Conservation (phyloP, 2,113 vertebrate genomes). For the Seriola dumerili region DNA sequence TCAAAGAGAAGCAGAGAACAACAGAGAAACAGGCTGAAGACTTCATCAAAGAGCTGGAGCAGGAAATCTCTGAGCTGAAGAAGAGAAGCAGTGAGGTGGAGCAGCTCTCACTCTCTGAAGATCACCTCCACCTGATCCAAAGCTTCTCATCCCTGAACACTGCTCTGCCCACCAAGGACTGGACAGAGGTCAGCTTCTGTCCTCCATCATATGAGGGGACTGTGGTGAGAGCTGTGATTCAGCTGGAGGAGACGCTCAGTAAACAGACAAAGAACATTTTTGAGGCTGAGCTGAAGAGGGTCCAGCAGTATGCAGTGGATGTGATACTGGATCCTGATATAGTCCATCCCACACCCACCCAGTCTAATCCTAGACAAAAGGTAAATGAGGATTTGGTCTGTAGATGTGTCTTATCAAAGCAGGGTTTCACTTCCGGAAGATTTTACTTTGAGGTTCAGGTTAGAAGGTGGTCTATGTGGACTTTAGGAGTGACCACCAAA, state of each 20-base stretch:
- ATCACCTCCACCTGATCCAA: constrained; percentile 10
- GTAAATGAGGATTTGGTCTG: not conserved
- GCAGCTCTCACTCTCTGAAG: constrained; percentile 7
- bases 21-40: constrained; percentile 27
- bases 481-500: constrained; percentile 3
- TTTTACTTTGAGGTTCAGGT: constrained; percentile 25
- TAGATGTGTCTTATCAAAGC: not conserved
- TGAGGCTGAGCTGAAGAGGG: constrained; percentile 2
- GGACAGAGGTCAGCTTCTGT: not conserved
- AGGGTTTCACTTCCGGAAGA: not conserved
- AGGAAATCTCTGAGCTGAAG: constrained; percentile 31
- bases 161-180: constrained; percentile 17
- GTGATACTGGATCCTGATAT: constrained; percentile 27
- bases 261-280: constrained; percentile 1
- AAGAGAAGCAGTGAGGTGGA: not conserved
- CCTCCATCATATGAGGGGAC: constrained; percentile 24
- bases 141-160: not conserved
- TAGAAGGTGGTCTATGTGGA: not conserved
- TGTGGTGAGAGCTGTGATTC: constrained; percentile 20
- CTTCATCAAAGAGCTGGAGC: constrained; percentile 29
- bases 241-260: constrained; percentile 15
- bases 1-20: constrained; percentile 12
- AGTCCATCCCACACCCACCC: not conserved
- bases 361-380: too few relatives aligned
- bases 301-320: constrained; percentile 5